Base-by-base conservation (phyloP, 1,140 invertebrate genomes). In the Sitobion miscanthi region DNA sequence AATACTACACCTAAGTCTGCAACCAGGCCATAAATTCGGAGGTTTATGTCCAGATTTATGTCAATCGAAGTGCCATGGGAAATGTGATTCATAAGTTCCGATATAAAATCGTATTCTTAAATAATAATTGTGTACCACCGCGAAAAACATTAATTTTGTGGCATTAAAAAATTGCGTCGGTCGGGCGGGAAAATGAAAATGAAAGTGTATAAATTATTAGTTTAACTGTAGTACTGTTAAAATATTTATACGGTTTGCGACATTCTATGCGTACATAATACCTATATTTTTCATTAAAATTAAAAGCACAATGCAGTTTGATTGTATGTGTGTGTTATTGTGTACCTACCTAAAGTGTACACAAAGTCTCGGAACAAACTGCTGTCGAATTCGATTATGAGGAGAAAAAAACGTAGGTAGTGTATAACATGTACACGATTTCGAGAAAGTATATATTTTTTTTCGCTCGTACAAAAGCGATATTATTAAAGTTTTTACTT, bases 401-500 rank as follows among this genome's bases (percentile, higher is more conserved):
- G 62, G 14, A 77, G 14, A 77, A 77, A 77, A 77, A 77, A 5
- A 14, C 30, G 62, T 77, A 77, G 62, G 62, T 30, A 21, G 4
- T 54, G 7, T 54, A 54, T 6, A 23, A 0, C 20, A 54, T 54
- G 52, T 54, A 77, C 30, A 77, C n/a, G 4, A 77, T n/a, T n/a
- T 77, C 14, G 4, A 14, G n/a, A 77, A 77, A 77, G 62, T 77
- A 77, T 17, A 77, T 30, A 62, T 30, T 17, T 77, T 77, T n/a
- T 77, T 77, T 77, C 62, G 14, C n/a, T 35, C 4, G 14, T 77
- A n/a, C 9, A 77, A 77, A 77, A 77, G 62, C n/a, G 14, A 77
- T n/a, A 77, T 77, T 77, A n/a, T 77, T 77, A 77, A 77, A 77
- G 62, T n/a, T 77, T 69, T 77, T 77, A 77, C n/a, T n/a, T 77